Percentiles rank a stretch among this genome's conserved stretches.
Evolutionary conservation across 1,140 invertebrate species (phyloP).

Genomic region (Linepithema humile): DNA sequence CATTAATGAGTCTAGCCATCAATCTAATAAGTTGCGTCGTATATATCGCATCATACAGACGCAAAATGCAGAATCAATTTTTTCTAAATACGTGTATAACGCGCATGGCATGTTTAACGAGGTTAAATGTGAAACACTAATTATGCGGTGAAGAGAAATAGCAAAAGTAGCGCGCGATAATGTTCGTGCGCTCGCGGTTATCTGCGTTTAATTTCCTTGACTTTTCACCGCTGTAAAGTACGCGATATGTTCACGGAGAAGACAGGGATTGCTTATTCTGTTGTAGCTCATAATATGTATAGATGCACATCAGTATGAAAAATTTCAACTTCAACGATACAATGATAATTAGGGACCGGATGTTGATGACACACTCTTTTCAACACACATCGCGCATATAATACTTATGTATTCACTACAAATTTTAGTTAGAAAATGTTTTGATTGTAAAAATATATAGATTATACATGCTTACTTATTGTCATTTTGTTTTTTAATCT

Average conservation of each 20-base stretch:
- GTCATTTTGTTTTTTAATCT: neutral
- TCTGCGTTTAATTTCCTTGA: slow-evolving; percentile 66
- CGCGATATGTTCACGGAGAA: slow-evolving; percentile 31
- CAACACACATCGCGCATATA: neutral
- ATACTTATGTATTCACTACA: neutral
- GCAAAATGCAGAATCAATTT: neutral
- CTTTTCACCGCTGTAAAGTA: slow-evolving; percentile 64
- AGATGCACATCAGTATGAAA: neutral
- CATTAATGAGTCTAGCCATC: neutral
- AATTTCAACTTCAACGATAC: slow-evolving; percentile 30
- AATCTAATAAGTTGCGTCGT: neutral
- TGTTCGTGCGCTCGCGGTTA: slow-evolving; percentile 56
- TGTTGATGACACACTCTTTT: neutral
- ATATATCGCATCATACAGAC: neutral
- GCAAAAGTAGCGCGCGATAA: slow-evolving; percentile 54
- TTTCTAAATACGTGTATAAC: neutral
- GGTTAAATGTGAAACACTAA: slow-evolving; percentile 29
- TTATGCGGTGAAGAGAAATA: slow-evolving; percentile 34
- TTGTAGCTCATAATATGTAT: neutral
- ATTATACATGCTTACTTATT: neutral
- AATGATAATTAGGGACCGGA: neutral
- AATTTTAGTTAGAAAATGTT: neutral
- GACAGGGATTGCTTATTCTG: slow-evolving; percentile 40
- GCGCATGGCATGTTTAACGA: slow-evolving; percentile 9
- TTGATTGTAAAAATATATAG: neutral